These are phyloP conservation scores for Caenorhabditis japonica DNA, from an alignment of 2,888 invertebrate species.

Conservation along the genomic window DNA sequence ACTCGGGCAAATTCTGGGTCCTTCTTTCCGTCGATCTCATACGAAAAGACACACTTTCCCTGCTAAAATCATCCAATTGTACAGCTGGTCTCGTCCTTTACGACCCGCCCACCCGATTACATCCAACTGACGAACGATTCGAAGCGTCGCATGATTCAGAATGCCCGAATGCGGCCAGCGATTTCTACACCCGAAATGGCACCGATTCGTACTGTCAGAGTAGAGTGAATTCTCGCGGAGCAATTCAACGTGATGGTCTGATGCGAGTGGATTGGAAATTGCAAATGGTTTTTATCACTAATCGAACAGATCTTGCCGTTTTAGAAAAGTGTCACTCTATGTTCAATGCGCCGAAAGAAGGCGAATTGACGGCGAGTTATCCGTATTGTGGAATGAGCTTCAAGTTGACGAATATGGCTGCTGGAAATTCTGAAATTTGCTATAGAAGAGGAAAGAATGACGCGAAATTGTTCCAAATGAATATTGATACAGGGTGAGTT, in stretches of 20 bases:
- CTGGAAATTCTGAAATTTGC: slow-evolving; percentile 61
- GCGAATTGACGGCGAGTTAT: slow-evolving; percentile 17
- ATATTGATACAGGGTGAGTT: slow-evolving; percentile 53
- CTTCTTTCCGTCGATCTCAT: slow-evolving; percentile 39
- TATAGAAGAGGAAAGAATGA: slow-evolving; percentile 40
- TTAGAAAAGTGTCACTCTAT: slow-evolving; percentile 52
- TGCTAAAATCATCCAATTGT: slow-evolving; percentile 34
- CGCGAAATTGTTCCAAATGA: slow-evolving; percentile 50
- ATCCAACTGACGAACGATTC: slow-evolving; percentile 8
- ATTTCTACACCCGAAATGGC: slow-evolving; percentile 12
- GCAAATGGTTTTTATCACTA: slow-evolving; percentile 65
- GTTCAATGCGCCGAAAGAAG: slow-evolving; percentile 46
- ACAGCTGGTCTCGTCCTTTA: slow-evolving; percentile 37
- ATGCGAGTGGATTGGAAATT: slow-evolving; percentile 65
- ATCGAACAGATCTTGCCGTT: slow-evolving; percentile 33
- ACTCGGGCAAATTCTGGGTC: slow-evolving; percentile 52
- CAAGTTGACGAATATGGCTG: slow-evolving; percentile 47
- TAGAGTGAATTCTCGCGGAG: slow-evolving; percentile 16
- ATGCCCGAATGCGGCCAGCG: slow-evolving; percentile 66
- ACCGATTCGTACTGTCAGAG: slow-evolving; percentile 15
- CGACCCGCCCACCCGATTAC: slow-evolving; percentile 5
- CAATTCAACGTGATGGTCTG: slow-evolving; percentile 76
- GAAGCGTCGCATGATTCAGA: slow-evolving; percentile 66
- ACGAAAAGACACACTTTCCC: slow-evolving; percentile 25
- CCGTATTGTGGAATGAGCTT: slow-evolving; percentile 60